Conservation (phyloP, 2,888 invertebrate genomes). For the Parapristionchus giblindavisi region DNA sequence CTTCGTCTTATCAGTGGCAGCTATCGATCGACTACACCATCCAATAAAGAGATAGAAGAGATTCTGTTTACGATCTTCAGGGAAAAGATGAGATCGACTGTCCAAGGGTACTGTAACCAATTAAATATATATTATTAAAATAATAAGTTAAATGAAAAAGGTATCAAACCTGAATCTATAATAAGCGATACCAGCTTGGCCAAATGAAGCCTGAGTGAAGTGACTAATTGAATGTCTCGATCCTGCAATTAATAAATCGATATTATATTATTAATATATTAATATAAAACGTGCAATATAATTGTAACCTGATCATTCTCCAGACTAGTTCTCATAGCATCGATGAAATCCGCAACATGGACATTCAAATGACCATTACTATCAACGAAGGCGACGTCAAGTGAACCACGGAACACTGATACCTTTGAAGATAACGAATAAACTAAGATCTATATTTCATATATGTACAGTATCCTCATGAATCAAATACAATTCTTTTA, state of each 20-base stretch:
- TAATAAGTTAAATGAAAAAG: background rate
- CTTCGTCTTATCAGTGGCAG: constrained; percentile 62
- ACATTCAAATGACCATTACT: constrained; percentile 84
- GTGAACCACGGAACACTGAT: constrained; percentile 59
- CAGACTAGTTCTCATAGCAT: constrained; percentile 88
- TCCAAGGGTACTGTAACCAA: constrained; percentile 24
- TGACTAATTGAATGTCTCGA: constrained; percentile 83
- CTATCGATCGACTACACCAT: constrained; percentile 83
- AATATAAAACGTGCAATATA: background rate
- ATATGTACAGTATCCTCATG: background rate
- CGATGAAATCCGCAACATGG: constrained; percentile 90
- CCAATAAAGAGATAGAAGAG: constrained; percentile 90
- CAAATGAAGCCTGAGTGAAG: constrained; percentile 90
- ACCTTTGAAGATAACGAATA: constrained; percentile 23
- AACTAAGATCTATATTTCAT: background rate
- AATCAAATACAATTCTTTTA: background rate
- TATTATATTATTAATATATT: background rate
- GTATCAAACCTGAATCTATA: constrained; percentile 75
- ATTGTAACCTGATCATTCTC: constrained; percentile 79
- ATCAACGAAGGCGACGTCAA: constrained; percentile 81
- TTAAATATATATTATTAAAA: background rate
- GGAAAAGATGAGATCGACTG: constrained; percentile 77
- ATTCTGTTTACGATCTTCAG: constrained; percentile 85
- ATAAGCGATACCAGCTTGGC: constrained; percentile 92
- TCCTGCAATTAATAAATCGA: constrained; percentile 77